Base-by-base conservation (phyloP, 2,888 invertebrate genomes). In the Dione vanillae region DNA sequence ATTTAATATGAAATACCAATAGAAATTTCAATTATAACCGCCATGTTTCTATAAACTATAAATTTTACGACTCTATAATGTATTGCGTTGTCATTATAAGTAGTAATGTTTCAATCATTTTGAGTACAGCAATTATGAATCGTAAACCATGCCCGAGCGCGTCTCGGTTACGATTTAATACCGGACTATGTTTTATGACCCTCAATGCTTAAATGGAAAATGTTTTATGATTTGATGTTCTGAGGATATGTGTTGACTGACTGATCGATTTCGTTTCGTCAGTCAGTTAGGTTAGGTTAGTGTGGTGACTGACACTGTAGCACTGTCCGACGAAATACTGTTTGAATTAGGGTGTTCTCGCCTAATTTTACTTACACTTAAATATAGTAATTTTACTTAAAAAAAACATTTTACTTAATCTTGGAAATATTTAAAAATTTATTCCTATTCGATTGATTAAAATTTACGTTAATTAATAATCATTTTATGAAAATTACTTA, bases 81-180 rank as follows among this genome's bases (percentile, higher is more conserved):
- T 27, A 54, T 47, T 37, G 35, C 58, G 58, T 58, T 69, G 71
- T 72, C 71, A 66, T 69, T 66, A 65, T 41, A 19, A 27, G 40
- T 43, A 41, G 59, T 72, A 54, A 66, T 65, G 69, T 47, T 61
- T 72, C 66, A 72, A 72, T 70, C 72, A 70, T 70, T 67, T 58
- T 51, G 58, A 52, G 72, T 66, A 64, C 68, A 62, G 76, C 74
- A 75, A 75, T 76, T 74, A 75, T 61, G 69, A 65, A 67, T 75
- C 76, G 73, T 76, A 76, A 76, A 76, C 64, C 71, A 75, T 73
- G 75, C 69, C 66, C 62, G 72, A 47, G 52, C 66, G 62, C 54
- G 56, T 70, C 51, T 62, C 54, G 65, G 19, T 68, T 67, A 68
- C 62, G 20, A 61, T 66, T 70, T 73, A 67, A 62, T 65, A 65